A percentile compares a stretch with the other conserved stretches of the same genome.
phyloP scores from a whole-genome alignment of 92 coral and sea anemone species.

The Isaurus tuberculatus region DNA sequence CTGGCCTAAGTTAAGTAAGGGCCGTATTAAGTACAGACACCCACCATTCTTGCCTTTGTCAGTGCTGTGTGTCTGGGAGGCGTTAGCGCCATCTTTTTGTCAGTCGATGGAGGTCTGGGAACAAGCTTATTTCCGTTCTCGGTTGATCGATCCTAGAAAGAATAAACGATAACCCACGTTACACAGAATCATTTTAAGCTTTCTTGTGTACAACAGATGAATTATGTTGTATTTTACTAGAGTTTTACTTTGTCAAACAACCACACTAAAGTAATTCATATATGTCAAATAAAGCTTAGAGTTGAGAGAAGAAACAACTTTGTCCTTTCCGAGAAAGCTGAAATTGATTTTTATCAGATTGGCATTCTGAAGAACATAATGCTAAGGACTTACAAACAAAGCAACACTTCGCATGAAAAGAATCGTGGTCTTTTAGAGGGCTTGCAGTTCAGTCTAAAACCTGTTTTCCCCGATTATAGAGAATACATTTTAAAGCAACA shows the following conservation, averaged over 20 bases:
- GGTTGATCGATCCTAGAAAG: constrained; percentile 49
- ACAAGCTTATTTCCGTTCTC: constrained; percentile 75
- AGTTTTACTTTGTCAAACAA: background rate
- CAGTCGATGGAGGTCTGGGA: constrained; percentile 86
- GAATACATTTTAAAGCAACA: background rate
- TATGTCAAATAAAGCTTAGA: background rate
- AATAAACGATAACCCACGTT: background rate
- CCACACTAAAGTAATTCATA: background rate
- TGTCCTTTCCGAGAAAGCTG: too few relatives aligned
- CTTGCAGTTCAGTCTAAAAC: background rate
- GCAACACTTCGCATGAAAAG: background rate
- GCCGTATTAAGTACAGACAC: background rate
- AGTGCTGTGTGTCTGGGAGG: constrained; percentile 99
- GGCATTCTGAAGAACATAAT: too few relatives aligned
- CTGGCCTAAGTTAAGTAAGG: too few relatives aligned
- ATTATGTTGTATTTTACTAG: too few relatives aligned
- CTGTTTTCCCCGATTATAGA: background rate
- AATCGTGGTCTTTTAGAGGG: too few relatives aligned
- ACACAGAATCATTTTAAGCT: background rate
- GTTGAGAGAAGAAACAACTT: background rate
- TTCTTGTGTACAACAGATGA: background rate
- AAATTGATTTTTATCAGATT: too few relatives aligned
- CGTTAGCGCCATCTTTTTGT: constrained; percentile 81
- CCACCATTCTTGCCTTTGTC: constrained; percentile 96
- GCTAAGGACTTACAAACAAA: background rate